Percentiles rank a stretch among this genome's conserved stretches.
Evolutionary conservation across 2,797 vertebrate species (phyloP).

Genomic region (Scarus forsteni): DNA sequence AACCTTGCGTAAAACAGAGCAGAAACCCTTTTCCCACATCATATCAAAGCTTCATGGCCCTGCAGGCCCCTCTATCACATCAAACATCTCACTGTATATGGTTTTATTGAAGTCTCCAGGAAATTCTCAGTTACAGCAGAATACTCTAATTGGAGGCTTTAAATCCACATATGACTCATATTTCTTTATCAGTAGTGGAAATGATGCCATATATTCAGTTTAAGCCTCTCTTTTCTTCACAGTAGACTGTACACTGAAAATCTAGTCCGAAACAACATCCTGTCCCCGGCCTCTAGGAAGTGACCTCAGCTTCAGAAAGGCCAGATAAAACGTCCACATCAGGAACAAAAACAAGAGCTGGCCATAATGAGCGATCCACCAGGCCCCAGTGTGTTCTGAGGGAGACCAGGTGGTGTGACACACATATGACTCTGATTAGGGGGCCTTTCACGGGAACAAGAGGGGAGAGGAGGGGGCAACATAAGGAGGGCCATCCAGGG

Average conservation of each 20-base stretch:
- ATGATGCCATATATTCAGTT: conserved; percentile 15
- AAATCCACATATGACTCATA: conserved; percentile 36
- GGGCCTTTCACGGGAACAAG: conserved; percentile 62
- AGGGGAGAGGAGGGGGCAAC: conserved; percentile 7
- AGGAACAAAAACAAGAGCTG: conserved; percentile 74
- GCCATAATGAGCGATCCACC: conserved; percentile 73
- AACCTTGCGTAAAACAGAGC: conserved; percentile 40
- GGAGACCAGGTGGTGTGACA: conserved; percentile 83
- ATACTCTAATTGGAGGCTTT: conserved; percentile 32
- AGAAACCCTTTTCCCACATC: conserved; percentile 29
- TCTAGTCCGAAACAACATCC: conserved; percentile 79
- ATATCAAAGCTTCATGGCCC: conserved; percentile 49
- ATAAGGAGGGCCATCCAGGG: conserved; percentile 34
- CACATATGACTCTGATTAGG: conserved; percentile 83
- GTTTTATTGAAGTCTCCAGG: conserved; percentile 35
- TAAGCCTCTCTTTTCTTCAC: conserved; percentile 22
- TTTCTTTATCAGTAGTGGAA: conserved; percentile 31
- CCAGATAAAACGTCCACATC: conserved; percentile 79
- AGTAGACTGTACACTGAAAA: conserved; percentile 57
- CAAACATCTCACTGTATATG: conserved; percentile 35
- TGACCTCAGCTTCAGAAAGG: conserved; percentile 81
- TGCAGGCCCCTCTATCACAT: conserved; percentile 38
- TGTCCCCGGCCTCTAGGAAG: conserved; percentile 77
- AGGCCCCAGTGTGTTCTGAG: conserved; percentile 74
- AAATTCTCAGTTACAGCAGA: conserved; percentile 13